phyloP scores from a whole-genome alignment of 1,140 invertebrate genomes.

The Zophobas morio region DNA sequence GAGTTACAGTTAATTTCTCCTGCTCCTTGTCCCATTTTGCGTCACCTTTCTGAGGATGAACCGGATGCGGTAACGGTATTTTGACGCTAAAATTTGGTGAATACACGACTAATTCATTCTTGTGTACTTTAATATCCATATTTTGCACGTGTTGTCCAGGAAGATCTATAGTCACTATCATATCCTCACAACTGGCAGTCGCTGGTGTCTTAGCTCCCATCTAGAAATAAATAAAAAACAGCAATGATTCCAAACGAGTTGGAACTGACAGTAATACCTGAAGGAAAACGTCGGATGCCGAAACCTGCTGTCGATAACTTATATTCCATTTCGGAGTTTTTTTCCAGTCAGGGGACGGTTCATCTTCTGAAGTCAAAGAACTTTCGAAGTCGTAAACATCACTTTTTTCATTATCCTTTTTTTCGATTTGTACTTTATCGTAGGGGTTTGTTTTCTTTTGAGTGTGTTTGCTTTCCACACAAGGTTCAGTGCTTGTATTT shows the following conservation, averaged over 20 bases:
- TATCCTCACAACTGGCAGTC: constrained; percentile 88
- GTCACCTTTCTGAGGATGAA: constrained; percentile 83
- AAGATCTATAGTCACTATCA: constrained; percentile 82
- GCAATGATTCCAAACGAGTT: constrained; percentile 36
- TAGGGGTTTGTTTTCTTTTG: constrained; percentile 57
- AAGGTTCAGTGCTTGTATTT: not conserved
- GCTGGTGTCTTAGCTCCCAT: constrained; percentile 87
- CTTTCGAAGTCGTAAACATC: constrained; percentile 46
- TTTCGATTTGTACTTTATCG: constrained; percentile 51
- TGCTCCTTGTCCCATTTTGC: constrained; percentile 84
- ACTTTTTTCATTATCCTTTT: constrained; percentile 42
- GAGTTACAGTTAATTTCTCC: constrained; percentile 77
- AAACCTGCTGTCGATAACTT: constrained; percentile 87
- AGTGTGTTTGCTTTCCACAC: not conserved
- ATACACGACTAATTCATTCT: constrained; percentile 75
- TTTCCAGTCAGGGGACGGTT: constrained; percentile 65
- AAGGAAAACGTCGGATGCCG: constrained; percentile 88
- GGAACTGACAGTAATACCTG: constrained; percentile 71
- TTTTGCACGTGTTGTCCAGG: constrained; percentile 78
- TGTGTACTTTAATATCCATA: constrained; percentile 80
- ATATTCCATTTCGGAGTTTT: constrained; percentile 85
- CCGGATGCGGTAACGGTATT: constrained; percentile 82
- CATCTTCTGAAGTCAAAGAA: constrained; percentile 43
- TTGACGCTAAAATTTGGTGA: constrained; percentile 79
- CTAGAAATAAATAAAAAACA: constrained; percentile 67